Base-by-base conservation (phyloP, 1,140 invertebrate genomes). In the Gryllus bimaculatus region DNA sequence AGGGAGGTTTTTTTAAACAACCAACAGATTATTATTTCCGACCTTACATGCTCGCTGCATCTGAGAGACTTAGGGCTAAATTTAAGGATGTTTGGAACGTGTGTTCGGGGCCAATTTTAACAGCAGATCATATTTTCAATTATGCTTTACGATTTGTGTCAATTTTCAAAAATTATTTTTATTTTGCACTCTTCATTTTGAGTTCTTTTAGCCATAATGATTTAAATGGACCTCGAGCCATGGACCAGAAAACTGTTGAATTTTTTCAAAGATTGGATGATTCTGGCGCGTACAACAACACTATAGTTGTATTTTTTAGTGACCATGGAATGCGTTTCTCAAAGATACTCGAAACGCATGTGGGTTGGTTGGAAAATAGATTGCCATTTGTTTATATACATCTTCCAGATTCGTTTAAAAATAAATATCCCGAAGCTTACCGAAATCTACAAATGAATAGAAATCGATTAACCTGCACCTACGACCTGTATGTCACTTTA, bases 241-340 rank as follows among this genome's bases (percentile, higher is more conserved):
- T 80, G 74, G 81, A 81, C 73, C 15, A 20, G 6, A 48, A 74
- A 20, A 54, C 75, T 76, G 3, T 77, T 54, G 15, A 79, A 8
- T 81, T 81, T 73, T 77, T 79, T 54, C 18, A 77, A 8, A 78
- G 79, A 13, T 47, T 81, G 6, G 8, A 10, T n/a, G 48, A 74
- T 15, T 54, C 48, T n/a, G 78, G 78, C 12, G 73, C 48, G 21
- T 39, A 76, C 13, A 77, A 81, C 48, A 74, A 76, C n/a, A 79
- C 78, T 15, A 13, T 81, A 13, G 79, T 81, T 8, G 39, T 81
- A 8, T 79, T 81, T 73, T 47, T 81, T 0, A 81, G 95, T 83
- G 97, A 99, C 85, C 97, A 99, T 85, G 97, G 97, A 0, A 92
- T 96, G 83, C 85, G 97, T 48, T 98, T 94, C 87, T 96, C 96